These are phyloP conservation scores for Thinocorus orbignyianus DNA, from an alignment of 2,113 vertebrate genomes.

Conservation along the genomic window DNA sequence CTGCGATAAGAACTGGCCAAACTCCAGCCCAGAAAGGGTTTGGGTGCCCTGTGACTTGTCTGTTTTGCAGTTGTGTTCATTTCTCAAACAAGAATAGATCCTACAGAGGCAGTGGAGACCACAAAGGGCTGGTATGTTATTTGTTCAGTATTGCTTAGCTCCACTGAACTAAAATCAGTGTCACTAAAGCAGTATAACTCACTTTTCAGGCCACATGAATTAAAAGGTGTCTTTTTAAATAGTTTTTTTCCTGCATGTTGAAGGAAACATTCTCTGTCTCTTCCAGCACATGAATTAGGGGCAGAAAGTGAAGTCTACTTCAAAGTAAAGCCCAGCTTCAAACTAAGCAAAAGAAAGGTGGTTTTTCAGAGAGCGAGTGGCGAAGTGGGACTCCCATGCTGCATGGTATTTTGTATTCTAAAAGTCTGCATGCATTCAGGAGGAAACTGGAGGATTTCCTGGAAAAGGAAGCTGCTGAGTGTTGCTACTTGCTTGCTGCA, in stretches of 20 bases:
- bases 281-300: not conserved
- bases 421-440: not conserved
- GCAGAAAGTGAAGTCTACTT: not conserved
- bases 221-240: not conserved
- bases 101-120: not conserved
- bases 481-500: not conserved
- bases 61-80: not conserved
- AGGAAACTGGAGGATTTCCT: not conserved
- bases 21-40: not conserved
- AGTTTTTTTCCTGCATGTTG: not conserved
- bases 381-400: not conserved
- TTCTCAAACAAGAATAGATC: not conserved
- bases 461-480: not conserved
- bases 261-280: not conserved
- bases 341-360: not conserved
- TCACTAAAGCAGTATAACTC: not conserved
- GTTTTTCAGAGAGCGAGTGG: not conserved
- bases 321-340: not conserved
- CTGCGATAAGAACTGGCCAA: not conserved
- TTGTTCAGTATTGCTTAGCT: not conserved
- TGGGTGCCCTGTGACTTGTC: not conserved
- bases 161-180: not conserved
- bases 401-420: not conserved
- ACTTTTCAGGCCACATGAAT: not conserved
- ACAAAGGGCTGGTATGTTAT: fast-evolving